These are phyloP conservation scores for Nomada fabriciana DNA, from an alignment of 2,888 invertebrate genomes.

Conservation along the genomic window DNA sequence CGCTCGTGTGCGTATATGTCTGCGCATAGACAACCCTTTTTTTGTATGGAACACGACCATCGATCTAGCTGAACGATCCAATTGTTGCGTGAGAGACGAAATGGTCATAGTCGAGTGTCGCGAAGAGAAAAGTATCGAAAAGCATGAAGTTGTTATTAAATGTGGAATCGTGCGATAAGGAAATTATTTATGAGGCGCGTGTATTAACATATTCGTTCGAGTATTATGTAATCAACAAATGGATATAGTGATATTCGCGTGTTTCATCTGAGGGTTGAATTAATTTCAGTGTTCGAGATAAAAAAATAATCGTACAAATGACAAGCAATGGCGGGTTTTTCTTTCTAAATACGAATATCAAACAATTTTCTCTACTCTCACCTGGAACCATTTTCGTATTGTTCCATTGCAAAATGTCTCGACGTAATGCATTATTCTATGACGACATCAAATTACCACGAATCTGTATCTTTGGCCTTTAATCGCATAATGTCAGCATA, in stretches of 20 bases:
- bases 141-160: neutral
- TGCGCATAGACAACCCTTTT: neutral
- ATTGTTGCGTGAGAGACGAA: conserved; percentile 27
- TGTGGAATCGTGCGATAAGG: neutral
- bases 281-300: neutral
- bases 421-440: neutral
- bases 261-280: neutral
- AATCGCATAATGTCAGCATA: neutral
- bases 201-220: neutral
- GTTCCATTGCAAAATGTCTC: neutral
- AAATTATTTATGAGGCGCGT: neutral
- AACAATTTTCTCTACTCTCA: neutral
- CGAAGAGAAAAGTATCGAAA: neutral
- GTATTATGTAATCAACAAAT: neutral
- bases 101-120: neutral
- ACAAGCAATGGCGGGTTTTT: conserved; percentile 10
- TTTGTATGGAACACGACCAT: conserved; percentile 6
- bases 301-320: neutral
- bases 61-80: conserved; percentile 39
- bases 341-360: neutral
- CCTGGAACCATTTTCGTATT: conserved; percentile 18
- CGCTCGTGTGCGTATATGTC: neutral
- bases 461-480: neutral
- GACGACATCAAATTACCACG: neutral
- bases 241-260: neutral